These are phyloP conservation scores for Cichladusa arquata DNA, from an alignment of 2,113 vertebrate genomes.

Conservation along the genomic window DNA sequence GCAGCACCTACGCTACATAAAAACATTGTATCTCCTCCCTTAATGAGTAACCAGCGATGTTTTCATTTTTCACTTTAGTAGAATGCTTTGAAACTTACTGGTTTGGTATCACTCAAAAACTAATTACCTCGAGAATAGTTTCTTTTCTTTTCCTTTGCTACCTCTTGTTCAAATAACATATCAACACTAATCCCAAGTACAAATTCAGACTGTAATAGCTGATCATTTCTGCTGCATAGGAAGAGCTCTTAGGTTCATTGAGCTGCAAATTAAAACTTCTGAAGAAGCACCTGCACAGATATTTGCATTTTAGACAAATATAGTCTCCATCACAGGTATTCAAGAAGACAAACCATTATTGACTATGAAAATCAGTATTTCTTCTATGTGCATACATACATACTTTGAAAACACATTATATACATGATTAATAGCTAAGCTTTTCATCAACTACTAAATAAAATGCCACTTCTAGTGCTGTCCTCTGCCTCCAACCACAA, in stretches of 20 bases:
- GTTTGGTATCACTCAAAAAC: neutral
- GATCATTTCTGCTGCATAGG: neutral
- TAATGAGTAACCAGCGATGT: neutral
- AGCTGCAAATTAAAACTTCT: neutral
- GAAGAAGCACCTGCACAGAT: neutral
- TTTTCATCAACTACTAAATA: neutral
- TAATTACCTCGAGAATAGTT: neutral
- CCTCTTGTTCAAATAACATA: neutral
- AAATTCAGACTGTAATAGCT: neutral
- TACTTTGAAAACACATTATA: neutral
- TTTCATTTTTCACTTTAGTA: neutral
- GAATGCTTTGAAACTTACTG: neutral
- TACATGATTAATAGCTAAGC: neutral
- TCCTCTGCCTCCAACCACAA: neutral
- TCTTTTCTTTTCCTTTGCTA: neutral
- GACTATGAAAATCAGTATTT: neutral
- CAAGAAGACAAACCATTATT: neutral
- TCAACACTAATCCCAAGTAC: neutral
- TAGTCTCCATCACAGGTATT: neutral
- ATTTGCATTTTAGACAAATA: neutral
- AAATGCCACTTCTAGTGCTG: neutral
- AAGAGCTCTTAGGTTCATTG: neutral
- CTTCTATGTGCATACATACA: neutral
- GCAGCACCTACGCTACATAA: neutral
- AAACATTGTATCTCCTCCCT: neutral